Conservation (phyloP, 2,797 vertebrate species). For the Galago senegalensis region DNA sequence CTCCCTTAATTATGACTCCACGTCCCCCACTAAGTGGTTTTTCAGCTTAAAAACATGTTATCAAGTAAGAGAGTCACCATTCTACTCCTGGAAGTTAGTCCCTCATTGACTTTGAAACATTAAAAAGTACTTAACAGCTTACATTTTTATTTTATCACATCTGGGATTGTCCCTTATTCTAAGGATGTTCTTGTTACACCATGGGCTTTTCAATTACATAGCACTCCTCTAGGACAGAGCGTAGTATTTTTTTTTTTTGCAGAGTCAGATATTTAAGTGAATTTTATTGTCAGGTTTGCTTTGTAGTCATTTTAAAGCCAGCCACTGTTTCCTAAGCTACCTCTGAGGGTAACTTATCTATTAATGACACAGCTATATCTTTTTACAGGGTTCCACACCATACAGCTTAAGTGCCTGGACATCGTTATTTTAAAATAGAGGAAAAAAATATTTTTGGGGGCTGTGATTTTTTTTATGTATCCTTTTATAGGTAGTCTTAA, state of each 20-base stretch:
- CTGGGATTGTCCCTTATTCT: conserved; percentile 59
- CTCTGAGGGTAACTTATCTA: conserved; percentile 70
- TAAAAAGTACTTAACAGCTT: conserved; percentile 74
- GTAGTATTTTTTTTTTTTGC: conserved; percentile 66
- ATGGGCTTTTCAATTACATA: conserved; percentile 70
- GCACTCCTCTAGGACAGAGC: conserved; percentile 64
- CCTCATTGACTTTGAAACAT: conserved; percentile 73
- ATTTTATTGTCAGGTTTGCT: conserved; percentile 79
- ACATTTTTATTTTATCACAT: conserved; percentile 63
- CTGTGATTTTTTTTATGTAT: conserved; percentile 40
- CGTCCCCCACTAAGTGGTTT: neutral
- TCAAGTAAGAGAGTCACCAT: neutral
- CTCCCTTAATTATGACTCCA: neutral
- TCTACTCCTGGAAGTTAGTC: neutral
- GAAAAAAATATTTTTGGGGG: neutral
- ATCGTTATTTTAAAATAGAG: conserved; percentile 67
- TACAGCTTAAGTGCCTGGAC: conserved; percentile 58
- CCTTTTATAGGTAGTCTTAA: conserved; percentile 48
- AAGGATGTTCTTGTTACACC: conserved; percentile 57
- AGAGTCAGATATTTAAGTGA: conserved; percentile 81
- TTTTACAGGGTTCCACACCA: conserved; percentile 71
- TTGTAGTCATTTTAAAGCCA: conserved; percentile 75
- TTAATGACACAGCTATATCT: conserved; percentile 77
- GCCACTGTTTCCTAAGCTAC: conserved; percentile 67
- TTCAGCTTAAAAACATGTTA: conserved; percentile 31